These are phyloP conservation scores for Phalloptychus januarius DNA, from an alignment of 2,797 vertebrate genomes.

Conservation along the genomic window DNA sequence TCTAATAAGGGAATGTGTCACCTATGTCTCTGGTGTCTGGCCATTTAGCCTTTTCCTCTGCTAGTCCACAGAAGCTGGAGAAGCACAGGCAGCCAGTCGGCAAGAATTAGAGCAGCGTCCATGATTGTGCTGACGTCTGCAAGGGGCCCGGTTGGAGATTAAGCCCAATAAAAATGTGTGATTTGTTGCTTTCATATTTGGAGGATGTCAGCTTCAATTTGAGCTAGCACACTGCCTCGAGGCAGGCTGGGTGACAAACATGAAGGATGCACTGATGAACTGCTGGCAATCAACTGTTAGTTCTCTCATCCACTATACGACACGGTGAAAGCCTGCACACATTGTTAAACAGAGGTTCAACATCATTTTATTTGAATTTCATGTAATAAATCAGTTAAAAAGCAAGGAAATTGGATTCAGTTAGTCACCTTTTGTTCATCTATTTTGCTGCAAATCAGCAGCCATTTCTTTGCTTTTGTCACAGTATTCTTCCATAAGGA, in stretches of 20 bases:
- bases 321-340: conserved; percentile 62
- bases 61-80: conserved; percentile 62
- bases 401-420: conserved; percentile 33
- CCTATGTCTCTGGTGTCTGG: conserved; percentile 47
- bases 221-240: conserved; percentile 73
- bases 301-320: conserved; percentile 72
- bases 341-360: conserved; percentile 45
- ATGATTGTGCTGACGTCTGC: conserved; percentile 82
- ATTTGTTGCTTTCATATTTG: conserved; percentile 87
- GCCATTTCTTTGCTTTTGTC: conserved; percentile 22
- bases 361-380: conserved; percentile 36
- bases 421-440: conserved; percentile 44
- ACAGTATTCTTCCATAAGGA: conserved; percentile 9
- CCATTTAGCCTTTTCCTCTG: conserved; percentile 51
- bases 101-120: conserved; percentile 76
- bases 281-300: conserved; percentile 80
- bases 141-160: conserved; percentile 75
- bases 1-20: conserved; percentile 67
- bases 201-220: conserved; percentile 84
- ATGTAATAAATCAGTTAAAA: conserved; percentile 41
- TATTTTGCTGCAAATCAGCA: conserved; percentile 20
- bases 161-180: conserved; percentile 84
- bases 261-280: conserved; percentile 83
- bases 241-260: conserved; percentile 77
- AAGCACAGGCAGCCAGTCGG: conserved; percentile 73